Evolutionary conservation across 2,113 vertebrate genomes (phyloP).

Genomic region (Pelodiscus sinensis): DNA sequence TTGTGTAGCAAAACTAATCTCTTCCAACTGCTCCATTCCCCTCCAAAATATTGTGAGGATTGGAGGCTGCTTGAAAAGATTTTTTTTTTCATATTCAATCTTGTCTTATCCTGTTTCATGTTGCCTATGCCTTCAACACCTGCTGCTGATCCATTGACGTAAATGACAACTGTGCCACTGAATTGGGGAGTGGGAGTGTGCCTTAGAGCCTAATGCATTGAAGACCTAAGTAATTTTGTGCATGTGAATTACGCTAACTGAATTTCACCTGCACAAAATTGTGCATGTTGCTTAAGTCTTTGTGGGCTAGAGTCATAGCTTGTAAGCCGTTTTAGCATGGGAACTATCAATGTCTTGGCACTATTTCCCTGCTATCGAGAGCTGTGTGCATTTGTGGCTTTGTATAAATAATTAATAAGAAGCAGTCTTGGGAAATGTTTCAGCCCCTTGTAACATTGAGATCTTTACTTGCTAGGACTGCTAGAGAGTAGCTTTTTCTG

Average conservation of each 20-base stretch:
- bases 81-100: neutral
- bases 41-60: neutral
- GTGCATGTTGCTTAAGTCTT: accelerated
- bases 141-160: neutral
- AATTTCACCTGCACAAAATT: neutral
- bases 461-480: neutral
- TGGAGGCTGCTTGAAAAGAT: neutral
- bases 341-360: neutral
- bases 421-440: neutral
- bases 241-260: neutral
- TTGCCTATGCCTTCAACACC: accelerated
- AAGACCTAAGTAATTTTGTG: neutral
- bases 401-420: neutral
- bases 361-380: accelerated
- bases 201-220: neutral
- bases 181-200: accelerated
- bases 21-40: neutral
- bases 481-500: neutral
- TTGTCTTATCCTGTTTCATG: neutral
- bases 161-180: accelerated
- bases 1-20: conserved; percentile 8
- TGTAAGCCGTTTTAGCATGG: neutral
- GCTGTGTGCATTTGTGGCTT: neutral
- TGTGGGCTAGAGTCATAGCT: neutral
- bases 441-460: neutral